Conservation (phyloP, 2,113 vertebrate genomes). For the Oncorhynchus tshawytscha region DNA sequence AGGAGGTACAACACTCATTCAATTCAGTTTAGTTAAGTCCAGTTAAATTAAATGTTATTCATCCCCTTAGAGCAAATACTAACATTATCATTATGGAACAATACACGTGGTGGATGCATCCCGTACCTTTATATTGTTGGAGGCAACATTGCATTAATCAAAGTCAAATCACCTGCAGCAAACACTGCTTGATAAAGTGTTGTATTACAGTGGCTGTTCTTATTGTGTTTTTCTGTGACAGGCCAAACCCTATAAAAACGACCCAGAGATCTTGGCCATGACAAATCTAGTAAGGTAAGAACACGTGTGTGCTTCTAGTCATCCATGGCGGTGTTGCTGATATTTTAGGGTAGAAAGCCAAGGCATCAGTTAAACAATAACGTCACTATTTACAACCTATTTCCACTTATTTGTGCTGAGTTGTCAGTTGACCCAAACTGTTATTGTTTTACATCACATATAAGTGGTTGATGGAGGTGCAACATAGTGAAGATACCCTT, state of each 20-base stretch:
- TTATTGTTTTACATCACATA: no score
- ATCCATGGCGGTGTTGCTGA: neutral
- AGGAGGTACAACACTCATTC: constrained; percentile 84
- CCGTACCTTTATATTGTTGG: neutral
- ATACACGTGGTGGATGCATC: neutral
- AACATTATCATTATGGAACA: no score
- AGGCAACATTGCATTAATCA: no score
- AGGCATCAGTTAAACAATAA: no score
- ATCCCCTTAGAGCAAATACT: no score
- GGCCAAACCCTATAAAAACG: constrained; percentile 99
- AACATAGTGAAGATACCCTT: no score
- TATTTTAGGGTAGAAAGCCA: neutral
- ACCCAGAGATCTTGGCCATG: constrained; percentile 99
- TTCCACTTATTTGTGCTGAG: no score
- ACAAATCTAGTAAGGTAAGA: constrained; percentile 99
- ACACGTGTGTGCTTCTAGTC: neutral
- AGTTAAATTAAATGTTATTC: no score
- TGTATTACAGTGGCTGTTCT: constrained; percentile 5
- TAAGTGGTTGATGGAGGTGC: no score
- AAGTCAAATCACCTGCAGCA: no score
- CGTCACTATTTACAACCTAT: no score
- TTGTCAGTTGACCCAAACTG: no score
- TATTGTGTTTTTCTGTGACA: constrained; percentile 62
- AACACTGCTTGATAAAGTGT: neutral
- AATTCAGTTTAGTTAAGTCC: neutral